Evolutionary conservation across 2,797 vertebrate species (phyloP).

Genomic region (Amblyopsis hoosieri): DNA sequence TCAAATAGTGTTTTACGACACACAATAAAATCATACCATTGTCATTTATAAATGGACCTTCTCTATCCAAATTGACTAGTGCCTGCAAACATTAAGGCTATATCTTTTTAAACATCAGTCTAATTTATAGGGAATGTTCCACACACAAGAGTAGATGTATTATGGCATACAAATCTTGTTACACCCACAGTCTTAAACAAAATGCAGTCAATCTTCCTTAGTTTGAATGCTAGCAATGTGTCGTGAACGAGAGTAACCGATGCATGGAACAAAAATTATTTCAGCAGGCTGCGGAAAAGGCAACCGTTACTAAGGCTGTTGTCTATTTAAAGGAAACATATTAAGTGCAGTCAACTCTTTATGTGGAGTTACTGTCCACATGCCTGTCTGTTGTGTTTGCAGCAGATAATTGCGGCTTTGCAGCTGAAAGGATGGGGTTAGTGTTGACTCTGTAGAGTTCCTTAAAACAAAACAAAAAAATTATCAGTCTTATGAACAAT

Average conservation of each 20-base stretch:
- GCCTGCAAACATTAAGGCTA: neutral
- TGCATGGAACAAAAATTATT: too few relatives aligned
- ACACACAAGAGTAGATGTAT: neutral
- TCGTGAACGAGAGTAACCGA: too few relatives aligned
- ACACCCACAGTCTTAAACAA: neutral
- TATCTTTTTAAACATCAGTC: neutral
- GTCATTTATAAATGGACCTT: slow-evolving; percentile 14
- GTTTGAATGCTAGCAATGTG: too few relatives aligned
- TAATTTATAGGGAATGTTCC: neutral
- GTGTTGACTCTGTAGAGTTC: slow-evolving; percentile 39
- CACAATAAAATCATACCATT: neutral
- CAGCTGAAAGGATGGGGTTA: slow-evolving; percentile 36
- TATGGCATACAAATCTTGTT: too few relatives aligned
- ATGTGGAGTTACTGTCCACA: slow-evolving; percentile 19
- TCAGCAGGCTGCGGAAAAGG: too few relatives aligned
- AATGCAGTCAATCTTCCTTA: too few relatives aligned
- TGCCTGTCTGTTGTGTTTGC: slow-evolving; percentile 26
- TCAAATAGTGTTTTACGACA: neutral
- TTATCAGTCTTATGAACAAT: slow-evolving; percentile 18
- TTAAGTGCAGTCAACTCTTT: slow-evolving; percentile 2
- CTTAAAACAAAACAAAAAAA: slow-evolving; percentile 31
- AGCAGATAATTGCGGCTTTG: slow-evolving; percentile 29
- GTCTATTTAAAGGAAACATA: slow-evolving; percentile 30
- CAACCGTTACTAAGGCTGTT: too few relatives aligned
- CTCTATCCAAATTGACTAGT: neutral